phyloP scores from a whole-genome alignment of 2,888 invertebrate genomes.

The Ichneumon xanthorius region DNA sequence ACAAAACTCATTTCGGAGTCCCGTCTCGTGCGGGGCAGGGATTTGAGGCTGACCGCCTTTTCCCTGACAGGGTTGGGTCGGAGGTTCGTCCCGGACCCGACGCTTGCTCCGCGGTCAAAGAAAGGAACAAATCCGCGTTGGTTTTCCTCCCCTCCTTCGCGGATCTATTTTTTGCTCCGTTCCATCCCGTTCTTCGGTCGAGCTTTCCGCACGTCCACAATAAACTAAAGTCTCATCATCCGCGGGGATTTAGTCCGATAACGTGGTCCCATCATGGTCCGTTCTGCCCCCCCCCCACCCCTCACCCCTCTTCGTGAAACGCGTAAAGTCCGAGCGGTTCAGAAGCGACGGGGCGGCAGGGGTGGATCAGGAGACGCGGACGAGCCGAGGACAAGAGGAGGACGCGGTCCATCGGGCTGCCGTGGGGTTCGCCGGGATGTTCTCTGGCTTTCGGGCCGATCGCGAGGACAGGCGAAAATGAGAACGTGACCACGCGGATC shows the following conservation, averaged over 20 bases:
- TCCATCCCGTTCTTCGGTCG: slow-evolving; percentile 25
- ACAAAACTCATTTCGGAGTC: slow-evolving; percentile 82
- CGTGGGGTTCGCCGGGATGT: background rate
- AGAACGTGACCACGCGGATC: slow-evolving; percentile 75
- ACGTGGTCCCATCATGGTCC: slow-evolving; percentile 77
- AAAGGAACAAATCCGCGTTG: slow-evolving; percentile 67
- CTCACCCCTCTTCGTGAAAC: slow-evolving; percentile 40
- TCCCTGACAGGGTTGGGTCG: background rate
- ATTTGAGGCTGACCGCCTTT: slow-evolving; percentile 74
- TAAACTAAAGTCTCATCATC: slow-evolving; percentile 85
- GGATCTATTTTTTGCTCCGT: slow-evolving; percentile 36
- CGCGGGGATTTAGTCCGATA: slow-evolving; percentile 83
- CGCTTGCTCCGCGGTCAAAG: slow-evolving; percentile 5
- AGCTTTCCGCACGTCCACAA: slow-evolving; percentile 76
- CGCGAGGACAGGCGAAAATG: slow-evolving; percentile 69
- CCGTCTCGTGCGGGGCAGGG: slow-evolving; percentile 78
- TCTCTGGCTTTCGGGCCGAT: slow-evolving; percentile 28
- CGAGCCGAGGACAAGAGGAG: slow-evolving; percentile 8
- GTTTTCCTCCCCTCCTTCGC: slow-evolving; percentile 41
- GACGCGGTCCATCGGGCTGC: background rate
- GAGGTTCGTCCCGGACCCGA: slow-evolving; percentile 26
- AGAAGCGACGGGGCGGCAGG: slow-evolving; percentile 47
- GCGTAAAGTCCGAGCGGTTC: slow-evolving; percentile 61
- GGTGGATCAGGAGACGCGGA: slow-evolving; percentile 33
- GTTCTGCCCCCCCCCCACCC: slow-evolving; percentile 32